Evolutionary conservation across 2,797 vertebrate genomes (phyloP), one percentile per base, ranked within the genome.

Genomic region (Poecilia wingei): DNA sequence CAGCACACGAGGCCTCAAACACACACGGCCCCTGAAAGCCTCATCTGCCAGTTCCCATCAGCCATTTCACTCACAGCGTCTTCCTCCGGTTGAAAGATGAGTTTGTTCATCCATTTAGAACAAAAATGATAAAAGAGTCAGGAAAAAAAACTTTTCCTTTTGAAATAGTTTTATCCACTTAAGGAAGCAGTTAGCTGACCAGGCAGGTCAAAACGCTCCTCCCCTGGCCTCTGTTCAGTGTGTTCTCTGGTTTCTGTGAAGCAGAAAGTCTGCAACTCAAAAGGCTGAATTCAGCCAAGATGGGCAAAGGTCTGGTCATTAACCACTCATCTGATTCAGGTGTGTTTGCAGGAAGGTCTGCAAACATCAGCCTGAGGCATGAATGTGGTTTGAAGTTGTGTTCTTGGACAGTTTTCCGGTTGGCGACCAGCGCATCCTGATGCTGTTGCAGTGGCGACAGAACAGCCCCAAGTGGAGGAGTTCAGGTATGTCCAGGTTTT

Each of bases 21-120:
- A 77, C 43, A 80, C 16, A 46, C 74, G 25, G 68, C 41, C 46
- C 59, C 75, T 33, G 80, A 64, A 72, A 36, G 75, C 33, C 18
- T 69, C 73, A 39, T 77, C 20, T 41, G 33, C 72, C 72, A 55
- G 13, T 53, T 74, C 72, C 33, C 43, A 64, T 49, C 45, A 66
- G 41, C 45, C 45, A 18, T 25, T 75, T 43, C n/a, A 3, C 18
- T 43, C 46, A 36, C 43, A 45, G 41, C 39, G 2, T 45, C 68
- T 70, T 28, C 25, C 68, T 28, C 41, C 41, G 0, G 2, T 2
- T n/a, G 25, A 45, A 70, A 28, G 41, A 70, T 45, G 25, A 16
- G 1, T 28, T 46, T 70, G 10, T 28, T 70, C 12, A 2, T 45
- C 13, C 39, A 8, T 70, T 69, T 43, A 69, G 66, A 43, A 69